Evolutionary conservation across 2,113 vertebrate species (phyloP), one percentile per base, ranked within the genome.

Genomic region (Pagrus major): DNA sequence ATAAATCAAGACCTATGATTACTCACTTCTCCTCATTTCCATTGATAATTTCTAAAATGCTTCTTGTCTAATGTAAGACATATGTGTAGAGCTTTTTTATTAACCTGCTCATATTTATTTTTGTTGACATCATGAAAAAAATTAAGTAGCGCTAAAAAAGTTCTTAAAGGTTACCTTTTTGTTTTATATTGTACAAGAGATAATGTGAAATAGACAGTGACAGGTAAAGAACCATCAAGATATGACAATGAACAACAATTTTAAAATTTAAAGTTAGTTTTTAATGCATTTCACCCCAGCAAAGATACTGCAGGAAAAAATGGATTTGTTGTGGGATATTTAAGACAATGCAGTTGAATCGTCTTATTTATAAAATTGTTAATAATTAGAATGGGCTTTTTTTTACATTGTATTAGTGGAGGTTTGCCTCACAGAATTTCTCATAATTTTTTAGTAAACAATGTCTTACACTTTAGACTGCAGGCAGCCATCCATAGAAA

Each of bases 401-500:
- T 25, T 44, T 5, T 9, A 18, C 20, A 15, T n/a, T n/a, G 46
- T 9, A 3, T 27, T 11, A 59, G 25, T 54, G 76, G 51, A 65
- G 72, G 68, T 74, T 59, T 79, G 61, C 67, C 27, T 75, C 25
- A 23, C 1, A 15, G 41, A n/a, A 65, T 63, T 72, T 25, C 41
- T 31, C 20, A 47, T 71, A 41, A 41, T 65, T 33, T 71, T 75
- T 59, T 3, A 35, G 46, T 75, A 70, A 80, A 66, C 61, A 75
- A 73, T 51, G 27, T 7, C 56, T 81, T 44, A 69, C 27, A 80
- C 46, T 54, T 63, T 27, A 47, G 23, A 68, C 63, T 56, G 37
- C 67, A 80, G 21, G 65, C 65, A 80, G 63, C 71, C 71, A 82
- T 72, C 65, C 76, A 72, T 47, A 80, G 58, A 91, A 87, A 79